Evolutionary conservation across 2,888 invertebrate species (phyloP).

Genomic region (Epinotia brunnichana): DNA sequence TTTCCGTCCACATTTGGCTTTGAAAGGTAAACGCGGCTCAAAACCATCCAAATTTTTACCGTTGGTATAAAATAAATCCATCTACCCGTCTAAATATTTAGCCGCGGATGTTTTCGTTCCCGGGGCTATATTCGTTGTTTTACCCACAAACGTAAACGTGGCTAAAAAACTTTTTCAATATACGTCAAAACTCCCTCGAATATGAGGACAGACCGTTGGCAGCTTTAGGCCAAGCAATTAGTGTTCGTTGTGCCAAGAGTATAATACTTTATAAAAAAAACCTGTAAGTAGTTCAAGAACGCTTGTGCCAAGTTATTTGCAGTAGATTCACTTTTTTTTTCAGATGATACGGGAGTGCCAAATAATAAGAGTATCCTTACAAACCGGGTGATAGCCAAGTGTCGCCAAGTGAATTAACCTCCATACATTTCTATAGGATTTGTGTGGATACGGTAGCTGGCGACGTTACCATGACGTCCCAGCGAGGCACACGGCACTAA

Average conservation of each 20-base stretch:
- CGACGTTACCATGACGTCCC: too few species aligned
- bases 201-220: conserved; percentile 15
- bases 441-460: too few species aligned
- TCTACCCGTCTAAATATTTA: neutral
- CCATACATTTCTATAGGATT: too few species aligned
- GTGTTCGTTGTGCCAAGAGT: conserved; percentile 17
- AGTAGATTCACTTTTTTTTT: neutral
- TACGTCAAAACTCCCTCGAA: conserved; percentile 24
- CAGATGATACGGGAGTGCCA: neutral
- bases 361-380: too few species aligned
- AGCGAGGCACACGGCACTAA: too few species aligned
- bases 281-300: neutral
- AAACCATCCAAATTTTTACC: neutral
- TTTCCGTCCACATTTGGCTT: neutral
- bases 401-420: too few species aligned
- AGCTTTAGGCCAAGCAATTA: conserved; percentile 20
- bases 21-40: neutral
- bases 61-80: conserved; percentile 1
- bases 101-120: neutral
- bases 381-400: too few species aligned
- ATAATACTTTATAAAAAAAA: neutral
- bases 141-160: conserved; percentile 13
- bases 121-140: neutral
- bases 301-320: neutral
- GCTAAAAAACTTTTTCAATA: conserved; percentile 43